Conservation (phyloP, 2,888 invertebrate species). For the Cryptus armator region DNA sequence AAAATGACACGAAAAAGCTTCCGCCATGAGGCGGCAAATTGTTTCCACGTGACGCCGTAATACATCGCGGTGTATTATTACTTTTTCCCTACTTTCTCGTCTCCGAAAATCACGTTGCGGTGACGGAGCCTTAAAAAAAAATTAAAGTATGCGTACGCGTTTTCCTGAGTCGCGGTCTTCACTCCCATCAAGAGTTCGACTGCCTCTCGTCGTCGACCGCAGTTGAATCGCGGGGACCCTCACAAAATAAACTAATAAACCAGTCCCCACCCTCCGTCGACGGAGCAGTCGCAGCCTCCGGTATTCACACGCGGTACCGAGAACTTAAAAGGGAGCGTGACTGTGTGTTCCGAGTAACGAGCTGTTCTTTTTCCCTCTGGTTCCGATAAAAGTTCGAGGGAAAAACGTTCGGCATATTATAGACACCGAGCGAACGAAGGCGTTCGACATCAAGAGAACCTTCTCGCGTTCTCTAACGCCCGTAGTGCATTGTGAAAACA, state of each 20-base stretch:
- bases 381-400: constrained; percentile 48
- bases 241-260: constrained; percentile 81
- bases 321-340: constrained; percentile 36
- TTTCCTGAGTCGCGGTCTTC: constrained; percentile 57
- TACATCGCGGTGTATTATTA: constrained; percentile 5
- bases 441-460: constrained; percentile 1
- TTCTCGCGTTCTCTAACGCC: neutral
- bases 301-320: constrained; percentile 56
- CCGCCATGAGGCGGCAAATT: neutral
- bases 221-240: constrained; percentile 69
- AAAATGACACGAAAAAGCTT: neutral
- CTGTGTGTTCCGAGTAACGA: constrained; percentile 58
- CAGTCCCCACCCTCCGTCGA: constrained; percentile 5
- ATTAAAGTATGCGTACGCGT: constrained; percentile 33
- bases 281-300: constrained; percentile 65
- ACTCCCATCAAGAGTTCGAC: constrained; percentile 49
- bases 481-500: constrained; percentile 43
- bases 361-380: constrained; percentile 27
- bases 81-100: neutral
- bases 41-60: constrained; percentile 14
- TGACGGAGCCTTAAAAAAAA: constrained; percentile 5
- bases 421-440: constrained; percentile 25
- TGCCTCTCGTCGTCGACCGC: constrained; percentile 50
- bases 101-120: constrained; percentile 7
- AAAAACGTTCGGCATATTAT: constrained; percentile 26